Base-by-base conservation (phyloP, 2,797 vertebrate genomes). In the Labroides dimidiatus region DNA sequence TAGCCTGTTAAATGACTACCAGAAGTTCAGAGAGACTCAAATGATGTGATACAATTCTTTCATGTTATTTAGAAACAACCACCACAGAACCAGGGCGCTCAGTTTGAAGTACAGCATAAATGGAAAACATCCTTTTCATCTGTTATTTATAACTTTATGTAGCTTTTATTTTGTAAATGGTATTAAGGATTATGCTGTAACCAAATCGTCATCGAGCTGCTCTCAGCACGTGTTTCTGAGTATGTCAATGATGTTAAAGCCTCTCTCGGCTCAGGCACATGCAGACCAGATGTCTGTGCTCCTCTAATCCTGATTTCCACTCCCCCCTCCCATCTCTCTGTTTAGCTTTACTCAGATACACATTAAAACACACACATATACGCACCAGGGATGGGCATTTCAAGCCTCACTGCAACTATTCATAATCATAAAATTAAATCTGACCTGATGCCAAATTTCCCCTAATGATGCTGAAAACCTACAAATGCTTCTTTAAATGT, bases 201-300 rank as follows among this genome's bases (percentile, higher is more conserved):
- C 36, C 11, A 1, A 6, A 21, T 50, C 57, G 41, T 27, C 6
- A 6, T 54, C 13, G 39, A 27, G 53, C 48, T 16, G 13, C 51
- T 44, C 61, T 48, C 16, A 48, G 60, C 81, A 82, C 51, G 74
- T 86, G 81, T 75, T 74, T 42, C 15, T 43, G 21, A 19, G 17
- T 59, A 74, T 63, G 63, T 50, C 57, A 41, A 45, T 6, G 43
- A 20, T 54, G 63, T n/a, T 68, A 82, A 89, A 83, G 68, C 81
- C 23, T 60, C 71, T 78, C 69, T 79, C 56, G 70, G 61, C 72
- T 82, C 80, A 73, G 55, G 58, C 58, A 55, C 44, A 49, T 60
- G 9, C 57, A 81, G 77, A 85, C 86, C 86, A 87, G 89, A 87
- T 91, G 87, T 85, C 67, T 17, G 7, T 50, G 44, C 55, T 79